These are phyloP conservation scores for Anarrhichthys ocellatus DNA, from an alignment of 2,113 vertebrate species.

Conservation along the genomic window DNA sequence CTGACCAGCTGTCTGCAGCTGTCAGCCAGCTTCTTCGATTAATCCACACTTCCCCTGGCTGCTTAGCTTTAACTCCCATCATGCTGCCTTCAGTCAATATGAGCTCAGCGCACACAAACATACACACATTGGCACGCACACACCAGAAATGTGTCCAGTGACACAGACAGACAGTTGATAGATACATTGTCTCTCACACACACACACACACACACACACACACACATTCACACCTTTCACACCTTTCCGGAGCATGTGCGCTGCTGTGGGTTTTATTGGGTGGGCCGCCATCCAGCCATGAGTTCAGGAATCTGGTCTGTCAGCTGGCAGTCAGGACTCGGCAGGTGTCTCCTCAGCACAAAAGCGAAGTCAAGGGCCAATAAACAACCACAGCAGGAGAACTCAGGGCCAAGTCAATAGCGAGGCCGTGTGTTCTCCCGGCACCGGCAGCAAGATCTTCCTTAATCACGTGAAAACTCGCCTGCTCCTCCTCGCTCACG, in stretches of 20 bases:
- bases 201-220: slow-evolving; percentile 1
- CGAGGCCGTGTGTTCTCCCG: slow-evolving; percentile 27
- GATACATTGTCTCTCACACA: not conserved
- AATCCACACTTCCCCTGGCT: slow-evolving; percentile 69
- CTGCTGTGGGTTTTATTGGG: slow-evolving; percentile 63
- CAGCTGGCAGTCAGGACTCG: slow-evolving; percentile 73
- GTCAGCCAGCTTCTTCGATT: slow-evolving; percentile 66
- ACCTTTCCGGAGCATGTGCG: slow-evolving; percentile 48
- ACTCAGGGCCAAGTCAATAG: slow-evolving; percentile 64
- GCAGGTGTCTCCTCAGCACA: slow-evolving; percentile 70
- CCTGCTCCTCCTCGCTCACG: slow-evolving; percentile 17
- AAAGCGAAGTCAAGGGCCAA: slow-evolving; percentile 70
- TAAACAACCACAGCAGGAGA: slow-evolving; percentile 73
- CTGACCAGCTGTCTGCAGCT: slow-evolving; percentile 45
- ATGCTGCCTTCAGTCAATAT: slow-evolving; percentile 65
- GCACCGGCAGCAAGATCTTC: slow-evolving; percentile 16
- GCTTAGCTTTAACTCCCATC: slow-evolving; percentile 57
- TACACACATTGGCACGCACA: slow-evolving; percentile 12
- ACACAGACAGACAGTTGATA: slow-evolving; percentile 24
- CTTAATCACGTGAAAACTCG: slow-evolving; percentile 55
- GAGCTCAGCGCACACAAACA: slow-evolving; percentile 29
- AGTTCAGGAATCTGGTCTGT: slow-evolving; percentile 71
- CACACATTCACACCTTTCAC: slow-evolving; percentile 26
- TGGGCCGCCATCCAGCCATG: slow-evolving; percentile 61
- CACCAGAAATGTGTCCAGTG: slow-evolving; percentile 35